Conservation (phyloP, 2,888 invertebrate species). For the Allolobophora icterica region DNA sequence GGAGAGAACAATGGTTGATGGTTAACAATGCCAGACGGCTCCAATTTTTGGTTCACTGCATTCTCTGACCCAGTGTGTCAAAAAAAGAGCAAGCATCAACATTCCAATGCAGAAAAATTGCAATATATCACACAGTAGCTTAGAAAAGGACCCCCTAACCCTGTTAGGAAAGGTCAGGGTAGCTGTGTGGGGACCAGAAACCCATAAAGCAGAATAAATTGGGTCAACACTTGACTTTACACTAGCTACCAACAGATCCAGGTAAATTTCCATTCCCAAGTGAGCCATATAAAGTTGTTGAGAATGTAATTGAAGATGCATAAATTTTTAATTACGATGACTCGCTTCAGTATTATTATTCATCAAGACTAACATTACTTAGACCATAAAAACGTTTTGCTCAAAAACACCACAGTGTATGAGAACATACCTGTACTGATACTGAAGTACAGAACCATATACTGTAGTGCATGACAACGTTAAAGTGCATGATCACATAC, state of each 20-base stretch:
- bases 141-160: no score
- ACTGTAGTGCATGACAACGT: neutral
- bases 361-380: neutral
- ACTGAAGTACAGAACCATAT: neutral
- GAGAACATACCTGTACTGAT: neutral
- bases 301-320: neutral
- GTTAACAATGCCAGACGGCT: neutral
- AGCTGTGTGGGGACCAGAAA: neutral
- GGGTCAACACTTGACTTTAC: neutral
- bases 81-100: neutral
- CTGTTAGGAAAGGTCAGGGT: no score
- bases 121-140: neutral
- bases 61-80: neutral
- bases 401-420: neutral
- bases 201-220: neutral
- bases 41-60: neutral
- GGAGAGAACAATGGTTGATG: neutral
- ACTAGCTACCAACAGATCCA: neutral
- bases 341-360: neutral
- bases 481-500: neutral
- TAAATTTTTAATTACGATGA: neutral
- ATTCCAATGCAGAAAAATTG: neutral
- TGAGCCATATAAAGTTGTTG: neutral
- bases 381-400: neutral
- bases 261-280: neutral